These are phyloP conservation scores for Anthonomus grandis DNA, from an alignment of 1,140 invertebrate species.

Conservation along the genomic window DNA sequence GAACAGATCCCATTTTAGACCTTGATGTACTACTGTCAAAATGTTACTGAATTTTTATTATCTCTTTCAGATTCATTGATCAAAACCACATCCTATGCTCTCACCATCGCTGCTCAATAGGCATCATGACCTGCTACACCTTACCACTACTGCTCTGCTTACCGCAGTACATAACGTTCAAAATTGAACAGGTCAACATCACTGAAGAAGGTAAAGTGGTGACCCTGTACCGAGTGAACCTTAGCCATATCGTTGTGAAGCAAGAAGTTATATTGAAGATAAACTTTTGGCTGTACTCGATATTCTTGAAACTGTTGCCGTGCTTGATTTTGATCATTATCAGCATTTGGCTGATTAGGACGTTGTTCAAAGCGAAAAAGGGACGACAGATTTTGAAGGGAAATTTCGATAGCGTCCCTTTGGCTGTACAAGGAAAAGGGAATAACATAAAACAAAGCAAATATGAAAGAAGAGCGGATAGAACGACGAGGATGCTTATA, in stretches of 20 bases:
- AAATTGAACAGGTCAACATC: conserved; percentile 52
- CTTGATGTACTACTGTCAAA: too few relatives aligned
- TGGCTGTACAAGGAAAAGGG: conserved; percentile 33
- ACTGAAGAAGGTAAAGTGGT: conserved; percentile 50
- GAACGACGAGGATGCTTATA: conserved; percentile 87
- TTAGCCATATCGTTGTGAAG: conserved; percentile 58
- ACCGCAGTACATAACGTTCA: conserved; percentile 71
- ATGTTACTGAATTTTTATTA: too few relatives aligned
- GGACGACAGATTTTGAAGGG: conserved; percentile 64
- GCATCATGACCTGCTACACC: conserved; percentile 69
- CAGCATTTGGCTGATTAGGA: conserved; percentile 74
- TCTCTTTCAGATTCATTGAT: conserved; percentile 58
- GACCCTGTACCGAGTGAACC: conserved; percentile 63
- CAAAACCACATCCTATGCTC: conserved; percentile 61
- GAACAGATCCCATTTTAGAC: too few relatives aligned
- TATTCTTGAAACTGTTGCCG: conserved; percentile 81
- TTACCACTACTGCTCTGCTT: conserved; percentile 73
- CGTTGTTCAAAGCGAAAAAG: conserved; percentile 66
- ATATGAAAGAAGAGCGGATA: conserved; percentile 69
- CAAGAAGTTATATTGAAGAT: conserved; percentile 58
- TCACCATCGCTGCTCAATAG: conserved; percentile 65
- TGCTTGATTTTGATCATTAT: conserved; percentile 81
- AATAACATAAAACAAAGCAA: conserved; percentile 50
- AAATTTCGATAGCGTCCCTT: conserved; percentile 58
- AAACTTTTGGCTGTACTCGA: conserved; percentile 87